Percentiles rank a stretch among this genome's conserved stretches.
Evolutionary conservation across 2,888 invertebrate species (phyloP).

Genomic region (Eupithecia centaureata): DNA sequence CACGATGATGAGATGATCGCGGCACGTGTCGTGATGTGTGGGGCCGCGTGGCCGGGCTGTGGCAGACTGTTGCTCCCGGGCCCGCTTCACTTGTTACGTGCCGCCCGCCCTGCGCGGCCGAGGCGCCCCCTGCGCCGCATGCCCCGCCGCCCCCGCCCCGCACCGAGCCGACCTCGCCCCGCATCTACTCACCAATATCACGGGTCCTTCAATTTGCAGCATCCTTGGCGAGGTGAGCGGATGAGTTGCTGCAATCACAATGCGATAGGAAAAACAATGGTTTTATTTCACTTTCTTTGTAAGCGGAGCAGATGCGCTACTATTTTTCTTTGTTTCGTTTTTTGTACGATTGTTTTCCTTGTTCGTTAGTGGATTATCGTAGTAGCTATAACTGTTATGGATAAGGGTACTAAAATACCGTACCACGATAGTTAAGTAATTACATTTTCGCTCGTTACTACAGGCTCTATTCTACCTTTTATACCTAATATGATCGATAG

Average conservation of each 20-base stretch:
- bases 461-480: slow-evolving; percentile 16
- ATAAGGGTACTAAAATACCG: background rate
- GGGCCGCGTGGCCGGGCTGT: slow-evolving; percentile 81
- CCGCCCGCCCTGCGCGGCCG: slow-evolving; percentile 71
- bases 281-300: slow-evolving; percentile 35
- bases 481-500: slow-evolving; percentile 43
- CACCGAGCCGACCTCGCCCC: slow-evolving; percentile 65
- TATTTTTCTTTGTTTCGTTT: slow-evolving; percentile 9
- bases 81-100: slow-evolving; percentile 83
- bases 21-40: slow-evolving; percentile 67
- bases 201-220: slow-evolving; percentile 74
- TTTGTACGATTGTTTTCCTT: slow-evolving; percentile 10
- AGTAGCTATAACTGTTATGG: background rate
- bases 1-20: slow-evolving; percentile 58
- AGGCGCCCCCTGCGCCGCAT: slow-evolving; percentile 54
- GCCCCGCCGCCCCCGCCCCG: slow-evolving; percentile 53
- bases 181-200: slow-evolving; percentile 75
- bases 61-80: slow-evolving; percentile 84
- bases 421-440: slow-evolving; percentile 1
- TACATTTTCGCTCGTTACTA: background rate
- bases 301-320: background rate
- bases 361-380: slow-evolving; percentile 13
- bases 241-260: slow-evolving; percentile 42
- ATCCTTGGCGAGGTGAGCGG: slow-evolving; percentile 67
- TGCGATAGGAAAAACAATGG: slow-evolving; percentile 42